phyloP scores from a whole-genome alignment of 2,888 invertebrate species.

The Leucania comma region DNA sequence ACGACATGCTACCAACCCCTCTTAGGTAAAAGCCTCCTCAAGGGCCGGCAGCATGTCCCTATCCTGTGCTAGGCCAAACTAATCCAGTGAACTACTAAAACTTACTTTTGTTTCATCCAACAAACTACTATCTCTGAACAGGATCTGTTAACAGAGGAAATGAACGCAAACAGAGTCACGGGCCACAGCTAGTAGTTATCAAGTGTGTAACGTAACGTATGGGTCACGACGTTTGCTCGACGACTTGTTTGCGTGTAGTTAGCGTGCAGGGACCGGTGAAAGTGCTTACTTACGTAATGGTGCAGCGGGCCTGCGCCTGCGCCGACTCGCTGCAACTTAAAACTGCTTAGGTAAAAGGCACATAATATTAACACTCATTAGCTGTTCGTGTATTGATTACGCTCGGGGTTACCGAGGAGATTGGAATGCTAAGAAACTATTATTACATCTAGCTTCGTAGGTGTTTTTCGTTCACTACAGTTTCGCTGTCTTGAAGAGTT shows the following conservation, averaged over 20 bases:
- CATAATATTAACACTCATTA: constrained; percentile 46
- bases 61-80: too few species aligned
- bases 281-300: constrained; percentile 87
- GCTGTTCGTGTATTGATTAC: constrained; percentile 22
- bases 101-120: background rate
- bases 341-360: constrained; percentile 62
- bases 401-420: constrained; percentile 14
- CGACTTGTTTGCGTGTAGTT: constrained; percentile 69
- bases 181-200: constrained; percentile 37
- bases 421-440: constrained; percentile 12
- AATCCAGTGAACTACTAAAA: background rate
- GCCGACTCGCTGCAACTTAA: constrained; percentile 74
- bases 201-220: constrained; percentile 71
- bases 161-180: constrained; percentile 41
- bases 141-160: constrained; percentile 27
- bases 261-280: constrained; percentile 80
- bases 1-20: too few species aligned
- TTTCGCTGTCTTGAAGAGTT: background rate
- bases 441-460: background rate
- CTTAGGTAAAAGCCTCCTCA: too few species aligned
- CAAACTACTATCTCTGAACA: constrained; percentile 7
- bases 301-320: constrained; percentile 68
- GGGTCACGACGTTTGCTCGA: constrained; percentile 69
- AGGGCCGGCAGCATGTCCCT: too few species aligned
- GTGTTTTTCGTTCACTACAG: background rate